Conservation (phyloP, 2,113 vertebrate genomes). For the Rhynchomys soricoides region DNA sequence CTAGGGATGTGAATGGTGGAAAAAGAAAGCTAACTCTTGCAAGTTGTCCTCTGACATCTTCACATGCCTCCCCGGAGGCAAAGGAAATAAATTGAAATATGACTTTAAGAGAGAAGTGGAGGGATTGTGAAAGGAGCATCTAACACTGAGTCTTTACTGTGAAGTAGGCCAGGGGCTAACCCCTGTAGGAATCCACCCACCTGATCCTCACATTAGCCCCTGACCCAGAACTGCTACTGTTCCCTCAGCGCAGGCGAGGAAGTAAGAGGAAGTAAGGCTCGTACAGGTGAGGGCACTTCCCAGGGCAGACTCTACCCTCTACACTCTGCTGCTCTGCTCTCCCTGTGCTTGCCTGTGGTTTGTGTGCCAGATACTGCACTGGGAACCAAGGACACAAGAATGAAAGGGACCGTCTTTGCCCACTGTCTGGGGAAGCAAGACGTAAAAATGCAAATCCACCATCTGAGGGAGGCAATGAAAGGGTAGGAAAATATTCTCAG, state of each 20-base stretch:
- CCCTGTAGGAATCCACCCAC: not conserved
- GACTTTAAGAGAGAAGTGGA: not conserved
- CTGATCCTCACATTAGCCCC: not conserved
- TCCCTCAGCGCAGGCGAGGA: not conserved
- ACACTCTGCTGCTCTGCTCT: not conserved
- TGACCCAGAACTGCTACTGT: not conserved
- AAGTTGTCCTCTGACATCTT: not conserved
- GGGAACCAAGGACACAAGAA: not conserved
- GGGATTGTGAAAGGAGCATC: not conserved
- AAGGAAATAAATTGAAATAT: not conserved
- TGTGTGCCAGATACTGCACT: not conserved
- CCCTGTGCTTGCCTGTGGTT: not conserved
- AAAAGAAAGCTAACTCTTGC: not conserved
- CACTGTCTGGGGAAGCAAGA: constrained; percentile 24
- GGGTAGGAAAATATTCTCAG: constrained; percentile 21
- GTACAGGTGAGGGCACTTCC: not conserved
- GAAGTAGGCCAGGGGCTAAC: not conserved
- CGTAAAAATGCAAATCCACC: constrained; percentile 56
- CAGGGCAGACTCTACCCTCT: not conserved
- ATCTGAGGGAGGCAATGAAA: not conserved
- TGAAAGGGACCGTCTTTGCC: constrained; percentile 14
- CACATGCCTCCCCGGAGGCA: not conserved
- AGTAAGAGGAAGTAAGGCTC: not conserved
- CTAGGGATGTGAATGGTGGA: not conserved
- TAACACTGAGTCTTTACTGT: not conserved